Conservation (phyloP, 2,113 vertebrate genomes). For the Centropus unirufus region DNA sequence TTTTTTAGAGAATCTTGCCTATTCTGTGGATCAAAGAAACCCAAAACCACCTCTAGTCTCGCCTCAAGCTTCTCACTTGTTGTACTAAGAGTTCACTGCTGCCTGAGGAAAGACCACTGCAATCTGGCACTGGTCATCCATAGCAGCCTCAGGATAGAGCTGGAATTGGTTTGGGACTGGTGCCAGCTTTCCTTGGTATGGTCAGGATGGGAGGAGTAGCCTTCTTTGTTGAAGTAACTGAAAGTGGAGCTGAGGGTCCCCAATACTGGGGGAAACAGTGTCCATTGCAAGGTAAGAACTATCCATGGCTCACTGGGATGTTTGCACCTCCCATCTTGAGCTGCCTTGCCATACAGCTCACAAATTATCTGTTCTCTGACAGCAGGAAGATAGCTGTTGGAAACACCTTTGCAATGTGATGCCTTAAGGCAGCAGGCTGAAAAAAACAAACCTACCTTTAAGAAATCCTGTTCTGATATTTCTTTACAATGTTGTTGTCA, state of each 20-base stretch:
- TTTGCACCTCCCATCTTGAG: neutral
- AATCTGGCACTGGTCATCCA: neutral
- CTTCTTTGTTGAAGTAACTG: neutral
- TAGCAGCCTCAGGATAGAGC: neutral
- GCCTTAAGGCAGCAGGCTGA: neutral
- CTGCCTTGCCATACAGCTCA: neutral
- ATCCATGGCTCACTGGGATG: neutral
- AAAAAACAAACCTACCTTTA: neutral
- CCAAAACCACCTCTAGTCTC: neutral
- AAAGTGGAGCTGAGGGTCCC: neutral
- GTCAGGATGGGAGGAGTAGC: neutral
- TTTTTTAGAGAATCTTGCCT: neutral
- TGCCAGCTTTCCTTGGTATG: neutral
- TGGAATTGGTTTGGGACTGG: neutral
- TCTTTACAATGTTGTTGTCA: neutral
- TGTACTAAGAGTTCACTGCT: neutral
- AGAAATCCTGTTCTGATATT: neutral
- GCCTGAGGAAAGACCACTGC: neutral
- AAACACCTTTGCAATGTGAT: neutral
- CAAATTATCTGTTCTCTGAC: neutral
- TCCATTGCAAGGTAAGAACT: neutral
- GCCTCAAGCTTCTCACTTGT: neutral
- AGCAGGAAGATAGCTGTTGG: neutral
- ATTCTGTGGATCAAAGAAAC: neutral
- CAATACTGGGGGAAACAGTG: neutral